Conservation (phyloP, 2,113 vertebrate genomes). For the Cygnus atratus region DNA sequence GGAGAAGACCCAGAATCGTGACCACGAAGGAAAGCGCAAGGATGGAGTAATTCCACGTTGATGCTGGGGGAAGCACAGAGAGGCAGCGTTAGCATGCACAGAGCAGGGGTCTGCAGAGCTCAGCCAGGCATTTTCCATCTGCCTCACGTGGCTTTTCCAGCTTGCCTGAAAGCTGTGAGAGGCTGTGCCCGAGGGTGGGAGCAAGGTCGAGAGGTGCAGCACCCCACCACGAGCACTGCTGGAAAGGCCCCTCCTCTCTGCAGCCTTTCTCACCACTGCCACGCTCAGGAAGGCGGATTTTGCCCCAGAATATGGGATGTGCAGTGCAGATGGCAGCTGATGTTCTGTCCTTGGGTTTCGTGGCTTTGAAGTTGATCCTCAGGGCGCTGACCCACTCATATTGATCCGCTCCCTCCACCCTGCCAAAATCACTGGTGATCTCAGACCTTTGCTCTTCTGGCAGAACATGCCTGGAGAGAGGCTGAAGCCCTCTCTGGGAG, state of each 20-base stretch:
- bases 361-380: not conserved
- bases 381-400: not conserved
- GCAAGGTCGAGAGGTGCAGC: not conserved
- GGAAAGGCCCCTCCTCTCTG: not conserved
- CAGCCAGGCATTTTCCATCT: not conserved
- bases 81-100: not conserved
- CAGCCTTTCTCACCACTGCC: not conserved
- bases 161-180: not conserved
- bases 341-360: not conserved
- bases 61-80: constrained; percentile 67
- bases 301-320: not conserved
- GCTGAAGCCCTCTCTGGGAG: not conserved
- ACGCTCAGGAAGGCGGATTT: not conserved
- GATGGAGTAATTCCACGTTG: constrained; percentile 83
- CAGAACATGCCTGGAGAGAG: not conserved
- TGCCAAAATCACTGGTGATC: not conserved
- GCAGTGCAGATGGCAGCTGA: not conserved
- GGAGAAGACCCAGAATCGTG: constrained; percentile 79
- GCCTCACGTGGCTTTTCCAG: not conserved
- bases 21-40: constrained; percentile 74
- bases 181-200: too few relatives aligned
- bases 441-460: constrained; percentile 19
- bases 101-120: not conserved
- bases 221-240: not conserved
- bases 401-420: not conserved